Percentiles rank a stretch among this genome's conserved stretches.
phyloP scores from a whole-genome alignment of 2,888 invertebrate genomes.

The Tetragonula carbonaria region DNA sequence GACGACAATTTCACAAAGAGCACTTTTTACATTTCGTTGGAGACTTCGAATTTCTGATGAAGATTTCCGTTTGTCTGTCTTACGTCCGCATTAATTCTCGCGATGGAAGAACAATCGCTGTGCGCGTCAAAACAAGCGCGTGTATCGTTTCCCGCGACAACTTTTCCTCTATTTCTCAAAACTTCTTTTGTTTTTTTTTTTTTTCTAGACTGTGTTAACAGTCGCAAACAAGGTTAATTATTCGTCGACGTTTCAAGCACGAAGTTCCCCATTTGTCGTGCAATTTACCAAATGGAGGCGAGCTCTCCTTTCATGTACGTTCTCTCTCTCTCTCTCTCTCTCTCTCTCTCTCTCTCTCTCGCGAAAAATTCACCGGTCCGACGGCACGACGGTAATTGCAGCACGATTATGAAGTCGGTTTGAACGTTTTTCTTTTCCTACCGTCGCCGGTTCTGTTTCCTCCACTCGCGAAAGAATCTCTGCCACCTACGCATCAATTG shows the following conservation, averaged over 20 bases:
- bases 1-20: neutral
- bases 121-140: neutral
- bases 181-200: neutral
- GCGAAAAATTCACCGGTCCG: neutral
- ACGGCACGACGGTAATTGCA: conserved; percentile 27
- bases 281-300: conserved; percentile 47
- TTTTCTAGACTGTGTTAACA: neutral
- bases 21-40: neutral
- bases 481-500: neutral
- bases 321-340: neutral
- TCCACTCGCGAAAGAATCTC: neutral
- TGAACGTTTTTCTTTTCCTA: neutral
- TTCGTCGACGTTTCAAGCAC: conserved; percentile 15
- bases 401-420: conserved; percentile 26
- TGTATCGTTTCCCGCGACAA: neutral
- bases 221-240: conserved; percentile 31
- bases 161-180: neutral
- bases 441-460: neutral
- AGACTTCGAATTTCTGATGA: neutral
- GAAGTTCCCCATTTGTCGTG: neutral
- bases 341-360: neutral
- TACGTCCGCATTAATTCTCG: neutral
- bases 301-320: conserved; percentile 17
- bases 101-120: neutral
- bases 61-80: neutral